Evolutionary conservation across 2,797 vertebrate species (phyloP).

Genomic region (Micrastur ruficollis): DNA sequence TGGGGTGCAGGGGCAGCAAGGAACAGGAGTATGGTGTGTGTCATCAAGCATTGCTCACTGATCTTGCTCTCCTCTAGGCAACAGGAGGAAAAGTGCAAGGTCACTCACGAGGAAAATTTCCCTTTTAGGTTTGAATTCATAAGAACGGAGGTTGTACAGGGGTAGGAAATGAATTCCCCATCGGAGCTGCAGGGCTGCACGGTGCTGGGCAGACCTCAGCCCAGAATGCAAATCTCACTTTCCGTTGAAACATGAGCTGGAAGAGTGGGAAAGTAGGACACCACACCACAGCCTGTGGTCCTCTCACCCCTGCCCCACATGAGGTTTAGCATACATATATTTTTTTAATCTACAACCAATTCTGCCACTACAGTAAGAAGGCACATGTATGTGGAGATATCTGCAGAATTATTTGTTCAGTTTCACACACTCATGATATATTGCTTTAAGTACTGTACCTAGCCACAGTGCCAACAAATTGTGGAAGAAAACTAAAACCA

Average conservation of each 20-base stretch:
- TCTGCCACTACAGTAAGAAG: neutral
- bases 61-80: constrained; percentile 23
- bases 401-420: neutral
- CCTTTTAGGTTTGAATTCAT: constrained; percentile 25
- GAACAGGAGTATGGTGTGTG: neutral
- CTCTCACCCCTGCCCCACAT: neutral
- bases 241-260: constrained; percentile 7
- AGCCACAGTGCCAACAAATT: neutral
- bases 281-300: neutral
- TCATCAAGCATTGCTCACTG: constrained; percentile 20
- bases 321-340: neutral
- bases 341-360: neutral
- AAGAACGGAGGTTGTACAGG: neutral
- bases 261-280: constrained; percentile 16
- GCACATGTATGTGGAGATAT: neutral
- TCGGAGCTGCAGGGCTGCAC: neutral
- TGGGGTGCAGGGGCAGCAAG: neutral
- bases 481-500: neutral
- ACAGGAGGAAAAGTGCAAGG: constrained; percentile 25
- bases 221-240: constrained; percentile 9
- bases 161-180: neutral
- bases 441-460: neutral
- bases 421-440: neutral
- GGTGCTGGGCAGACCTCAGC: neutral
- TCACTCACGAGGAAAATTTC: constrained; percentile 17